These are phyloP conservation scores for Diploscapter pachys DNA, from an alignment of 1,140 invertebrate genomes.

Conservation along the genomic window DNA sequence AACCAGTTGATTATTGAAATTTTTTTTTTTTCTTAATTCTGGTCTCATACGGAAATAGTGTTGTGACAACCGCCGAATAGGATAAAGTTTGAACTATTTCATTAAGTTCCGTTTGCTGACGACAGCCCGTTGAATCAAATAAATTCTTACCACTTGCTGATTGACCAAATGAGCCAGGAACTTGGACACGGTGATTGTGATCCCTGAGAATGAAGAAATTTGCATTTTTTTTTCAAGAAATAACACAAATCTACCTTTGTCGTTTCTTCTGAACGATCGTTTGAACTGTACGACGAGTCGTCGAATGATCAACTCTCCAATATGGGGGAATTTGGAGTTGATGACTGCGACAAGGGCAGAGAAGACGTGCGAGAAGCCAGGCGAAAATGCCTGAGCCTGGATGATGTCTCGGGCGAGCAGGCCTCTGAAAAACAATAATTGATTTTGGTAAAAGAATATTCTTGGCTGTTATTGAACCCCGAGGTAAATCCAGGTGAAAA, in stretches of 20 bases:
- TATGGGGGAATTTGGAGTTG: conserved; percentile 96
- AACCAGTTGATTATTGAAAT: no score
- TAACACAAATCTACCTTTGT: conserved; percentile 68
- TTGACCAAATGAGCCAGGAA: conserved; percentile 97
- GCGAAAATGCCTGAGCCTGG: conserved; percentile 91
- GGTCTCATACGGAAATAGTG: no score
- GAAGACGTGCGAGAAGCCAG: conserved; percentile 95
- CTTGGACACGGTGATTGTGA: conserved; percentile 81
- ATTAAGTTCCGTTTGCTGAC: no score
- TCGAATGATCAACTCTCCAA: conserved; percentile 86
- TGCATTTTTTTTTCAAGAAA: background rate
- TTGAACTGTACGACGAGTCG: conserved; percentile 89
- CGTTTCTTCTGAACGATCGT: conserved; percentile 80
- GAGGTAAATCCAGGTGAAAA: no score
- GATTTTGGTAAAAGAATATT: background rate
- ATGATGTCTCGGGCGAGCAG: conserved; percentile 75
- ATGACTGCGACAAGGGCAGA: conserved; percentile 87
- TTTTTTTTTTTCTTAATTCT: no score
- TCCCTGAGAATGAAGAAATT: conserved; percentile 31
- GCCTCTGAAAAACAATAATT: conserved; percentile 48
- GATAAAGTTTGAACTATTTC: no score
- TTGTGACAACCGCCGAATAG: no score
- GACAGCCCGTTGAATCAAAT: no score
- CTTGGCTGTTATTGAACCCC: no score
- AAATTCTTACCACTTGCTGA: conserved; percentile 72